Conservation (phyloP, 2,113 vertebrate genomes). For the Paedocypris sp. region DNA sequence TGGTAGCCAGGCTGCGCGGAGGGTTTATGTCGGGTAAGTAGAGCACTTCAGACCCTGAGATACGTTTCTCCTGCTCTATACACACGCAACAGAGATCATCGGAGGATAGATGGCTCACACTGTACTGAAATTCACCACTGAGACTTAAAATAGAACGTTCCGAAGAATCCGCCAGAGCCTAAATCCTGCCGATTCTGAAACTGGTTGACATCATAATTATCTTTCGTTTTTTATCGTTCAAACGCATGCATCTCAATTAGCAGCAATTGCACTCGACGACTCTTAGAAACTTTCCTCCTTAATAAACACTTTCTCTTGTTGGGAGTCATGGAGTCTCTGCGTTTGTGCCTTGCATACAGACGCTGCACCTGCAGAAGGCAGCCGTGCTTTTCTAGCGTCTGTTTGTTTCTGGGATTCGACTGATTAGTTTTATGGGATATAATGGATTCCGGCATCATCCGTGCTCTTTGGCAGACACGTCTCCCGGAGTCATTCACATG, state of each 20-base stretch:
- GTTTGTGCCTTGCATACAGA: background rate
- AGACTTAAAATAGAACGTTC: too few species aligned
- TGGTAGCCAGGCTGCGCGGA: conserved; percentile 15
- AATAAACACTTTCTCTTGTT: background rate
- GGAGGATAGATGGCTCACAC: too few species aligned
- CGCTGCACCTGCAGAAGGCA: background rate
- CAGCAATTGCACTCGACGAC: background rate
- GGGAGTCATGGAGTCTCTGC: too few species aligned
- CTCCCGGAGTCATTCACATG: background rate
- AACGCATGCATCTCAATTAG: background rate
- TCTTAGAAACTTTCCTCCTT: background rate
- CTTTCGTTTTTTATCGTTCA: background rate
- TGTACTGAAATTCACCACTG: too few species aligned
- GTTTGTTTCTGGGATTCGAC: conserved; percentile 40
- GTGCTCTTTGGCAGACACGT: conserved; percentile 35
- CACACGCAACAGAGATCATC: too few species aligned
- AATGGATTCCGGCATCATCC: conserved; percentile 36
- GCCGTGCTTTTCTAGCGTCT: conserved; percentile 23
- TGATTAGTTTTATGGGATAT: conserved; percentile 37
- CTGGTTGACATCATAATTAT: background rate
- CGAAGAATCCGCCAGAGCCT: too few species aligned
- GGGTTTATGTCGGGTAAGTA: conserved; percentile 40
- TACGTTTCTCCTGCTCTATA: too few species aligned
- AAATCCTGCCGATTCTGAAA: too few species aligned
- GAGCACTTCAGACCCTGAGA: conserved; percentile 10